phyloP scores from a whole-genome alignment of 2,797 vertebrate species.

The Potorous gilbertii region DNA sequence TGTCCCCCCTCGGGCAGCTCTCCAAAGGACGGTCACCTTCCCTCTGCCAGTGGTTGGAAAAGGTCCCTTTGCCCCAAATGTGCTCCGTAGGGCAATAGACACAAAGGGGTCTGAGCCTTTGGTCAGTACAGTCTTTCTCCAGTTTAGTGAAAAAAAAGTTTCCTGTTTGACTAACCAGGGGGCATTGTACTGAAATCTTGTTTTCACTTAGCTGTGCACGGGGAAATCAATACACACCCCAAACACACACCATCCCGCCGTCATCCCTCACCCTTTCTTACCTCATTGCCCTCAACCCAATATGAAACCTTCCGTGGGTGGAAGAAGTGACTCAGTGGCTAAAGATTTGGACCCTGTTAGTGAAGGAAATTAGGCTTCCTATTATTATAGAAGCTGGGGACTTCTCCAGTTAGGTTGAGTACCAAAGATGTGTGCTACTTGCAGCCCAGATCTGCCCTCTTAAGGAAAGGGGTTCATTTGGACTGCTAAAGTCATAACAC shows the following conservation, averaged over 20 bases:
- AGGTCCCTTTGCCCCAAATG: slow-evolving; percentile 30
- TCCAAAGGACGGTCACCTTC: slow-evolving; percentile 24
- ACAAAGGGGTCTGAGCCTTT: slow-evolving; percentile 66
- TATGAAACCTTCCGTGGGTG: background rate
- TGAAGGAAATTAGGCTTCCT: slow-evolving; percentile 12
- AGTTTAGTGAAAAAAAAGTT: slow-evolving; percentile 55
- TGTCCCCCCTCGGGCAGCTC: slow-evolving; percentile 57
- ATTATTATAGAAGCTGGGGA: background rate
- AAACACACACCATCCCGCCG: background rate
- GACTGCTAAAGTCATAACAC: slow-evolving; percentile 37
- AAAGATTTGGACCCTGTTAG: slow-evolving; percentile 32
- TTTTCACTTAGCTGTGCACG: slow-evolving; percentile 15
- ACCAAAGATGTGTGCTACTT: background rate
- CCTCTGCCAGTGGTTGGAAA: background rate
- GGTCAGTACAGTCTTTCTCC: slow-evolving; percentile 14
- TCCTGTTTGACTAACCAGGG: slow-evolving; percentile 37
- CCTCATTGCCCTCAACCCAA: background rate
- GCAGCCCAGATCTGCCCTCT: background rate
- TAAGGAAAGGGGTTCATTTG: background rate
- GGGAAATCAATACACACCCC: background rate
- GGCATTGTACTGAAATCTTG: background rate
- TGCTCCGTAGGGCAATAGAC: slow-evolving; percentile 31
- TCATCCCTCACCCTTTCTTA: background rate
- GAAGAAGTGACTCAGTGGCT: background rate
- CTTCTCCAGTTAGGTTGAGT: background rate